Evolutionary conservation across 2,888 invertebrate species (phyloP).

Genomic region (Notodonta dromedarius): DNA sequence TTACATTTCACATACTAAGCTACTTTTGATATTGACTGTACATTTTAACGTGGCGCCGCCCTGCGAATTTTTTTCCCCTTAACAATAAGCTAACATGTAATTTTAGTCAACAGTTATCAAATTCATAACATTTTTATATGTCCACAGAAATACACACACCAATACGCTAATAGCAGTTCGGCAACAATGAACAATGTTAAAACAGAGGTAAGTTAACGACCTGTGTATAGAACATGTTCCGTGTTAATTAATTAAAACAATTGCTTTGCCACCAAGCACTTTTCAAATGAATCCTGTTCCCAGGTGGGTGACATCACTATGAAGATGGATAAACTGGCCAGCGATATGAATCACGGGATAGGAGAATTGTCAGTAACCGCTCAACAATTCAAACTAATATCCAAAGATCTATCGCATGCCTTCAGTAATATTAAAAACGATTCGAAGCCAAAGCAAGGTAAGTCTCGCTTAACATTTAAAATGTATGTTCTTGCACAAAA

Average conservation of each 20-base stretch:
- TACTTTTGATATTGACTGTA: too few species aligned
- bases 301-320: slow-evolving; percentile 91
- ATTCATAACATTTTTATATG: slow-evolving; percentile 11
- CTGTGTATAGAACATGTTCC: slow-evolving; percentile 7
- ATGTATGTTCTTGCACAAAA: too few species aligned
- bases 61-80: too few species aligned
- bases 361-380: slow-evolving; percentile 92
- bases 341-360: slow-evolving; percentile 92
- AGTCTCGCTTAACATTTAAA: background rate
- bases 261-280: slow-evolving; percentile 5
- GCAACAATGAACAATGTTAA: slow-evolving; percentile 91
- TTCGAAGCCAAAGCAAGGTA: slow-evolving; percentile 4
- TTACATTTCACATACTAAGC: too few species aligned
- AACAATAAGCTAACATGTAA: too few species aligned
- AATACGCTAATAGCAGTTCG: slow-evolving; percentile 91
- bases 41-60: too few species aligned
- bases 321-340: slow-evolving; percentile 90
- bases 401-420: slow-evolving; percentile 89
- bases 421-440: slow-evolving; percentile 86
- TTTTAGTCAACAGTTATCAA: too few species aligned
- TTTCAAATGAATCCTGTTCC: slow-evolving; percentile 14
- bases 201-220: slow-evolving; percentile 83
- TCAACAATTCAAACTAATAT: slow-evolving; percentile 93
- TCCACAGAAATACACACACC: slow-evolving; percentile 88
- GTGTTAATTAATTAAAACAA: slow-evolving; percentile 22